These are phyloP conservation scores for Marcusenius ussheri DNA, from an alignment of 2,113 vertebrate genomes.

Conservation along the genomic window DNA sequence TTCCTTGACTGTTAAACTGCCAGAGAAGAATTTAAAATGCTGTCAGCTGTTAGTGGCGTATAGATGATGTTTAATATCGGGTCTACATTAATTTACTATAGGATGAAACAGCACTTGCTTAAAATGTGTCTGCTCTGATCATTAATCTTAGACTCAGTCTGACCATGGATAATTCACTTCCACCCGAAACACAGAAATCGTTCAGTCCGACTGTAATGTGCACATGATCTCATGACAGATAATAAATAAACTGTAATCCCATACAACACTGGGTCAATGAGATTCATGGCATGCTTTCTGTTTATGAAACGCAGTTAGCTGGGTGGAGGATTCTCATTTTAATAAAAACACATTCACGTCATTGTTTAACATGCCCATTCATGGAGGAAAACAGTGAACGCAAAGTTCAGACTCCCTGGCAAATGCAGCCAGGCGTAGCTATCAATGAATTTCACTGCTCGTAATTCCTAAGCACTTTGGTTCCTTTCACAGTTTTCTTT, in stretches of 20 bases:
- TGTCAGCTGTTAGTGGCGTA: background rate
- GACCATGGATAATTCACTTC: background rate
- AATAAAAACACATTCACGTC: background rate
- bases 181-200: background rate
- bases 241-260: slow-evolving; percentile 6
- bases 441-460: background rate
- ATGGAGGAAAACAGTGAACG: background rate
- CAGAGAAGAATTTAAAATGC: background rate
- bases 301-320: background rate
- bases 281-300: background rate
- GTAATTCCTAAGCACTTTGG: background rate
- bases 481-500: background rate
- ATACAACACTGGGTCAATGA: background rate
- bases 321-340: background rate
- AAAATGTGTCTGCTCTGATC: background rate
- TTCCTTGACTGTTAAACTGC: background rate
- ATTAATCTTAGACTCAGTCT: background rate
- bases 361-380: background rate
- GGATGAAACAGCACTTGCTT: background rate
- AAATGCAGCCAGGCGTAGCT: background rate
- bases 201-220: background rate
- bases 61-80: background rate
- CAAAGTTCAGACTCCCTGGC: background rate
- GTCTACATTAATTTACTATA: background rate
- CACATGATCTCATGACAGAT: slow-evolving; percentile 9